These are phyloP conservation scores for Cirrhinus molitorella DNA, from an alignment of 2,797 vertebrate genomes.

Conservation along the genomic window DNA sequence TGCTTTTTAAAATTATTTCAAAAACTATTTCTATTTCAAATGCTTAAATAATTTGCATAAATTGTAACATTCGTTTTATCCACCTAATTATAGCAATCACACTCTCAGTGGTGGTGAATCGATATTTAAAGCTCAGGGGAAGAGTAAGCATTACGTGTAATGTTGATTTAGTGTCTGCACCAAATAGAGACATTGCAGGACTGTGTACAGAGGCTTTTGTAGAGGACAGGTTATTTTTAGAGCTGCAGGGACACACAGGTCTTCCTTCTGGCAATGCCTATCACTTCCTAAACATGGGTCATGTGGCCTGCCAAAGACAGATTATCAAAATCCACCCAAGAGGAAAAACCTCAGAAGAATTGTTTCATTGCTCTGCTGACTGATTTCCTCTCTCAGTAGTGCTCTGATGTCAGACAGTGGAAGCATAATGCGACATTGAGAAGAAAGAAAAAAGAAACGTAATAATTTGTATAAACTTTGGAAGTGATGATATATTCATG, in stretches of 20 bases:
- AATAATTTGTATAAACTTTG: conserved; percentile 42
- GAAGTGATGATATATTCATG: conserved; percentile 17
- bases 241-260: conserved; percentile 37
- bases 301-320: neutral
- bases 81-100: conserved; percentile 22
- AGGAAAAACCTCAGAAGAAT: neutral
- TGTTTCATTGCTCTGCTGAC: conserved; percentile 55
- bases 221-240: conserved; percentile 46
- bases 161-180: conserved; percentile 45
- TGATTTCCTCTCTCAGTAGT: conserved; percentile 57
- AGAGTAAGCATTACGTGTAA: conserved; percentile 24
- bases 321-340: conserved; percentile 24
- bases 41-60: neutral
- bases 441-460: conserved; percentile 38
- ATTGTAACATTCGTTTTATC: neutral
- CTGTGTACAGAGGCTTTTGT: conserved; percentile 27
- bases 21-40: neutral
- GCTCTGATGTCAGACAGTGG: neutral
- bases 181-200: conserved; percentile 29
- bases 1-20: neutral
- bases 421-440: neutral
- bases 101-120: neutral
- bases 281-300: conserved; percentile 50
- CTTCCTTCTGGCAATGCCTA: conserved; percentile 34
- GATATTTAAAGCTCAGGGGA: conserved; percentile 37